Conservation (phyloP, 2,797 vertebrate genomes). For the Cetoscarus ocellatus region DNA sequence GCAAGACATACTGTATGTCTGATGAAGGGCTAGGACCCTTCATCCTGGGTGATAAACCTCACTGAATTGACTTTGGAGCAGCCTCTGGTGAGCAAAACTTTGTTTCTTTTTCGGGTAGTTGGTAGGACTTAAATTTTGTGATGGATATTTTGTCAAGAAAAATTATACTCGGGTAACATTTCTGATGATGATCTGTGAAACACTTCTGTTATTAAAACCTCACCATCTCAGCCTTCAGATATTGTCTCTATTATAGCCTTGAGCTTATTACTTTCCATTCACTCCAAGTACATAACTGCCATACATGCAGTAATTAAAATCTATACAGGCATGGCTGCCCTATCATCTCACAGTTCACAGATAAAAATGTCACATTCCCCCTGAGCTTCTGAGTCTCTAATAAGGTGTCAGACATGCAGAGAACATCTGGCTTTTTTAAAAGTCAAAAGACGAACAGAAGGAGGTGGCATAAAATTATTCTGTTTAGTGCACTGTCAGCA, state of each 20-base stretch:
- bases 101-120: too few relatives aligned
- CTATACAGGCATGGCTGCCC: slow-evolving; percentile 34
- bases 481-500: slow-evolving; percentile 60
- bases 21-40: too few relatives aligned
- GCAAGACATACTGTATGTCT: too few relatives aligned
- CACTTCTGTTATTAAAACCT: slow-evolving; percentile 9
- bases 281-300: slow-evolving; percentile 13
- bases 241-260: slow-evolving; percentile 15
- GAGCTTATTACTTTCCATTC: slow-evolving; percentile 20
- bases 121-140: too few relatives aligned
- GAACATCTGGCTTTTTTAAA: slow-evolving; percentile 54
- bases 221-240: slow-evolving; percentile 5
- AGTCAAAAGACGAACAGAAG: slow-evolving; percentile 39
- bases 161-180: too few relatives aligned
- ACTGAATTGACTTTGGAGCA: too few relatives aligned
- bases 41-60: too few relatives aligned
- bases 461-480: slow-evolving; percentile 51
- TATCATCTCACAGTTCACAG: slow-evolving; percentile 37
- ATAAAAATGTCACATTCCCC: slow-evolving; percentile 48
- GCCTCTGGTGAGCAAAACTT: too few relatives aligned
- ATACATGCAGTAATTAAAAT: slow-evolving; percentile 60
- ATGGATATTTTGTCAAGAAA: too few relatives aligned
- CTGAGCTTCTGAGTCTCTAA: slow-evolving; percentile 41
- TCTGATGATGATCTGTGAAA: too few relatives aligned
- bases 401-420: slow-evolving; percentile 54